Evolutionary conservation across 2,888 invertebrate genomes (phyloP).

Genomic region (Parnassius mnemosyne): DNA sequence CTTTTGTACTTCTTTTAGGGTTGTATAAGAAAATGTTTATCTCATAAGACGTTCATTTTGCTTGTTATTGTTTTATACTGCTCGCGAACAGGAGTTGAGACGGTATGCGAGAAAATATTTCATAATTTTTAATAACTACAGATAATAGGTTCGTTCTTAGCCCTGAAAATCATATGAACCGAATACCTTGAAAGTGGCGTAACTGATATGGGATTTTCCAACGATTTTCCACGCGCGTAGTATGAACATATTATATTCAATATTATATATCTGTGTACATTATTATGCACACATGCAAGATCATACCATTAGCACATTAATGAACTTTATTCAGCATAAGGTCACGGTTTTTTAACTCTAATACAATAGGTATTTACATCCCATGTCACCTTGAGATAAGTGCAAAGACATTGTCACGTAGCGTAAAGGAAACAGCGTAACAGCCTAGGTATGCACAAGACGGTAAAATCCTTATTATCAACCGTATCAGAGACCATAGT

Average conservation of each 20-base stretch:
- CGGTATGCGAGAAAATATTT: slow-evolving; percentile 11
- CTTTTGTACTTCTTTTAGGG: slow-evolving; percentile 67
- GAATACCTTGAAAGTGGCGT: slow-evolving; percentile 24
- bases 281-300: slow-evolving; percentile 32
- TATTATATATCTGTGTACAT: slow-evolving; percentile 21
- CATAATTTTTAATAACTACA: slow-evolving; percentile 17
- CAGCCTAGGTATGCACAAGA: slow-evolving; percentile 17
- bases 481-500: slow-evolving; percentile 34
- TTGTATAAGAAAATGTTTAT: slow-evolving; percentile 57
- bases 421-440: slow-evolving; percentile 39
- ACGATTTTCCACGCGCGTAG: slow-evolving; percentile 43
- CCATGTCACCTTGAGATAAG: slow-evolving; percentile 77
- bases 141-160: slow-evolving; percentile 5
- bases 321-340: slow-evolving; percentile 76
- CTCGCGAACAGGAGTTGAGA: slow-evolving; percentile 27
- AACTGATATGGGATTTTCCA: slow-evolving; percentile 39
- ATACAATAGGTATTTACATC: slow-evolving; percentile 75
- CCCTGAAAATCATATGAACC: slow-evolving; percentile 7
- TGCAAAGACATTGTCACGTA: slow-evolving; percentile 58
- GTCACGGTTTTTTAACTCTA: slow-evolving; percentile 76
- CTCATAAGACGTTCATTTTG: slow-evolving; percentile 49
- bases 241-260: slow-evolving; percentile 35
- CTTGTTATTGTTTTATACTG: slow-evolving; percentile 47
- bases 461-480: slow-evolving; percentile 45
- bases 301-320: slow-evolving; percentile 62